Conservation (phyloP, 2,113 vertebrate species). For the Entomyzon cyanotis region DNA sequence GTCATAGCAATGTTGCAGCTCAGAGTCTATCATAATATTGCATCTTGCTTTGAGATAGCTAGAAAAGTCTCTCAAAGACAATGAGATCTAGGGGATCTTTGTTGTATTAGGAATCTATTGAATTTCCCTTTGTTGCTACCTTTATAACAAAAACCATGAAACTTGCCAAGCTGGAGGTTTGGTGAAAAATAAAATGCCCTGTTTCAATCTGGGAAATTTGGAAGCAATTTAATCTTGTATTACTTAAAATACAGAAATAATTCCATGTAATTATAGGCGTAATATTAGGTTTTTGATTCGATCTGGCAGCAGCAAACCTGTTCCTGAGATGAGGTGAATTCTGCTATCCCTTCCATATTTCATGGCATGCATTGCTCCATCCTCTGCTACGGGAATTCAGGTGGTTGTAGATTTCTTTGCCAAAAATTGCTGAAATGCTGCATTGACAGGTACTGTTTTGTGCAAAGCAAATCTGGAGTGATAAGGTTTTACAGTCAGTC, state of each 20-base stretch:
- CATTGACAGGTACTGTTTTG: background rate
- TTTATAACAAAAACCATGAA: background rate
- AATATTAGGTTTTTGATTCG: background rate
- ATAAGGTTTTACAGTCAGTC: background rate
- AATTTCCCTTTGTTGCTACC: background rate
- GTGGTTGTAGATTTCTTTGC: background rate
- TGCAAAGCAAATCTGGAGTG: background rate
- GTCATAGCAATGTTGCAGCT: background rate
- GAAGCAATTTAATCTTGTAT: background rate
- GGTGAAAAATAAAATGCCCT: background rate
- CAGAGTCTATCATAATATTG: background rate
- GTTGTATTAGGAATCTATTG: background rate
- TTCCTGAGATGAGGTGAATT: background rate
- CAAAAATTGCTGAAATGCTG: background rate
- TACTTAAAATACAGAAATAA: background rate
- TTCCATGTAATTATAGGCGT: background rate
- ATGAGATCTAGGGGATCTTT: background rate
- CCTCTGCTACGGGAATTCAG: background rate
- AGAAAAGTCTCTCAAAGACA: background rate
- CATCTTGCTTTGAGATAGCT: background rate
- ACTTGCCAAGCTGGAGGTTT: background rate
- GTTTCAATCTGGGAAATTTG: background rate
- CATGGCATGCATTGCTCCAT: fast-evolving
- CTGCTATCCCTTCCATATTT: background rate
- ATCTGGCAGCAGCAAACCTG: background rate